Conservation (phyloP, 2,797 vertebrate genomes). For the Stomatorhinus walkeri region DNA sequence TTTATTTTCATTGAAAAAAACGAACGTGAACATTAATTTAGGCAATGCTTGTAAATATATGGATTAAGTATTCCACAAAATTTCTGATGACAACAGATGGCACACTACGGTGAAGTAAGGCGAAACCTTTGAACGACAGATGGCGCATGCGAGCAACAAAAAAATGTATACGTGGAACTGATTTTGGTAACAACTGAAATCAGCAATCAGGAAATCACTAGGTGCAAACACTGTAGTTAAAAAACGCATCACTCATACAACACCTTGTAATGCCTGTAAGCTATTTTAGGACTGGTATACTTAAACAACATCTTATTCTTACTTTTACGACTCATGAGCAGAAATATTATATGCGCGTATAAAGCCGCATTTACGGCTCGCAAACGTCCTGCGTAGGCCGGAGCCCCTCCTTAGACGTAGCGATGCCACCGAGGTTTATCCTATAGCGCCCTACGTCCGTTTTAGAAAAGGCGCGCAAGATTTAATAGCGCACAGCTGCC, state of each 20-base stretch:
- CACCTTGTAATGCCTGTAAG: not conserved
- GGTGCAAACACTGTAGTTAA: not conserved
- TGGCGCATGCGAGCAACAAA: not conserved
- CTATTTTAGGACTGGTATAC: not conserved
- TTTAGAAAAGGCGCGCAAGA: not conserved
- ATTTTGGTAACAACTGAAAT: not conserved
- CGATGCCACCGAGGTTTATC: not conserved
- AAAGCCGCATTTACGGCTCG: not conserved
- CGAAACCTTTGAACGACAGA: slow-evolving; percentile 4
- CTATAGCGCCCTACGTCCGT: not conserved
- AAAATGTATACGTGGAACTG: not conserved
- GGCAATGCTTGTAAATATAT: not conserved
- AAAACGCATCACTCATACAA: not conserved
- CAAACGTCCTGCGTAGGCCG: not conserved
- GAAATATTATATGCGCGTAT: not conserved
- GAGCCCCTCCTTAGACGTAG: not conserved
- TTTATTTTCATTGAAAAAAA: not conserved
- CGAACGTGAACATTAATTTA: not conserved
- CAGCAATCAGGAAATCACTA: not conserved
- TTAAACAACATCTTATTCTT: not conserved
- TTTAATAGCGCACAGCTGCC: not conserved
- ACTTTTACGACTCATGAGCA: not conserved
- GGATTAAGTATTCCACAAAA: not conserved
- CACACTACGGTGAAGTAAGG: not conserved
- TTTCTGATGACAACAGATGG: not conserved